These are phyloP conservation scores for Pycnonotus jocosus DNA, from an alignment of 2,113 vertebrate species.

Conservation along the genomic window DNA sequence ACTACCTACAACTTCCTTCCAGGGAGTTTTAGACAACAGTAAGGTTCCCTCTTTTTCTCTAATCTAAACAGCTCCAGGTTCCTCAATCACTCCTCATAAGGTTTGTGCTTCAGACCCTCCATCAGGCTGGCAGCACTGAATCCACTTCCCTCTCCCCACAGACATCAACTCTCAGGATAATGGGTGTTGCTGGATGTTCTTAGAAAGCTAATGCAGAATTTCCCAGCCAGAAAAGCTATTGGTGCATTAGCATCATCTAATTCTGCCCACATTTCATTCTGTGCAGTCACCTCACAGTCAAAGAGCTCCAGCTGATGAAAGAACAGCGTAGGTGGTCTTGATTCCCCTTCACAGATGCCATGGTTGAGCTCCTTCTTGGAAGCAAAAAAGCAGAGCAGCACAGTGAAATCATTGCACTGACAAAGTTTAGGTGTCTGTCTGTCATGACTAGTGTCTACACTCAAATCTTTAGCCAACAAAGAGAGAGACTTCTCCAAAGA, in stretches of 20 bases:
- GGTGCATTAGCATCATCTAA: not conserved
- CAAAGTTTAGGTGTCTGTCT: not conserved
- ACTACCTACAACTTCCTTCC: rapidly evolving
- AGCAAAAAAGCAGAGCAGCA: not conserved
- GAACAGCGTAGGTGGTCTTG: not conserved
- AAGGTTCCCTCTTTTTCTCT: not conserved
- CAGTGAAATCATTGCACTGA: not conserved
- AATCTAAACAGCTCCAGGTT: not conserved
- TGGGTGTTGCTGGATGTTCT: not conserved
- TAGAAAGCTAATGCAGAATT: not conserved
- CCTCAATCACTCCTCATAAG: not conserved
- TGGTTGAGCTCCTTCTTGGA: not conserved
- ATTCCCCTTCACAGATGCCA: not conserved
- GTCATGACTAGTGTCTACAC: not conserved
- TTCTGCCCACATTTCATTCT: not conserved
- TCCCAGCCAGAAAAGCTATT: not conserved
- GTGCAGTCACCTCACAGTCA: not conserved
- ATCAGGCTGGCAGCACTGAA: not conserved
- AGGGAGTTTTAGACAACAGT: not conserved
- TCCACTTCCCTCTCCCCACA: not conserved
- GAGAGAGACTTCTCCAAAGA: not conserved
- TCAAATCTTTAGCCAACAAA: not conserved
- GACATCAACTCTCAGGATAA: not conserved
- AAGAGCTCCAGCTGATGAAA: not conserved
- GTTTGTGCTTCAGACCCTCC: not conserved